A percentile compares a stretch with the other conserved stretches of the same genome.
phyloP scores from a whole-genome alignment of 2,797 vertebrate genomes.

The Acridotheres tristis region DNA sequence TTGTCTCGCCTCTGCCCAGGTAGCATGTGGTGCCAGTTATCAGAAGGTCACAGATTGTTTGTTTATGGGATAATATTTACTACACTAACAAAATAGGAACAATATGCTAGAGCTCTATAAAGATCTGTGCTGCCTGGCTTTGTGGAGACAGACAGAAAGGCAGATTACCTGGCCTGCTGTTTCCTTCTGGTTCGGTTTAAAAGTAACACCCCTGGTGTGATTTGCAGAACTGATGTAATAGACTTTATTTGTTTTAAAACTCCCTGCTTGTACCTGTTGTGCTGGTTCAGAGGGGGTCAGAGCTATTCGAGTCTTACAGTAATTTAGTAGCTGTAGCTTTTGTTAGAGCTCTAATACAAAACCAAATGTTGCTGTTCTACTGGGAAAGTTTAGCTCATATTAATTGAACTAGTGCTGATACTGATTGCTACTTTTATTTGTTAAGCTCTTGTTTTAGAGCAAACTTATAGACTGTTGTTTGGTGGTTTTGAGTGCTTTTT shows the following conservation, averaged over 20 bases:
- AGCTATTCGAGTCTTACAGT: accelerated
- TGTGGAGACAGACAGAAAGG: not conserved
- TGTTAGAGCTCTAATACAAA: not conserved
- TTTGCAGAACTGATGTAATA: not conserved
- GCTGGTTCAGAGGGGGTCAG: not conserved
- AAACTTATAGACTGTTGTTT: not conserved
- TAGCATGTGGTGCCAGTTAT: not conserved
- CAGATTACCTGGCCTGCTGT: not conserved
- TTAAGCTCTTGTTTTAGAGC: not conserved
- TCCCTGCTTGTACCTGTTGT: not conserved
- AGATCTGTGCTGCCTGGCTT: not conserved
- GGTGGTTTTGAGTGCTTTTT: not conserved
- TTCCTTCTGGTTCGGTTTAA: not conserved
- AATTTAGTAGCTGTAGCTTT: not conserved
- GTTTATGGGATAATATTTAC: not conserved
- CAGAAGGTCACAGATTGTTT: not conserved
- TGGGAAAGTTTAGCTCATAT: not conserved
- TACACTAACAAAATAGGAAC: not conserved
- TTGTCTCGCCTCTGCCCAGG: not conserved
- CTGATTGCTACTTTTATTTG: not conserved
- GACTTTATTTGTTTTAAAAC: not conserved
- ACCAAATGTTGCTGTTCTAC: not conserved
- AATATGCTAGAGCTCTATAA: not conserved
- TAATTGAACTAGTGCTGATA: not conserved
- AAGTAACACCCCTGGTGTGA: not conserved